Base-by-base conservation (phyloP, 1,140 invertebrate species). In the Parasteatoda tepidariorum region DNA sequence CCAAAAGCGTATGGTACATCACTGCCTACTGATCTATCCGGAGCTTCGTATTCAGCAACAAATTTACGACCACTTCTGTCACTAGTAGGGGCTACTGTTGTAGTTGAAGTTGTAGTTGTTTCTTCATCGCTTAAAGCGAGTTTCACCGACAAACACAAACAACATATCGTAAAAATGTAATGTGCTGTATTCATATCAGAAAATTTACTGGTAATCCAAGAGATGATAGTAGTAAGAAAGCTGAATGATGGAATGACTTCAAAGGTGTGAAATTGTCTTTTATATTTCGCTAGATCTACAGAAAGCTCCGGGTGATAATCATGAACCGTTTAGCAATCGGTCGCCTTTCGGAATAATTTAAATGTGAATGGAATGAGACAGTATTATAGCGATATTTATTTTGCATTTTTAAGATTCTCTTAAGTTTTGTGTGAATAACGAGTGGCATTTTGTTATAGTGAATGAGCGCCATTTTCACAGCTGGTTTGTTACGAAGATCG, bases 351-450 rank as follows among this genome's bases (percentile, higher is more conserved):
- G 34, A 66, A n/a, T 78, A 4, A 26, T 78, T 78, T 78, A 61
- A 64, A 78, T 78, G 18, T 38, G 61, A 78, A 78, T 54, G 38
- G 61, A 78, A 78, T 30, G 34, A 22, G 55, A 78, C 24, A 26
- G 18, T 48, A 28, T 28, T 78, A 34, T 66, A 24, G 24, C 4
- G 6, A n/a, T 48, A 78, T 33, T 26, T 61, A 28, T 33, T 79
- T 79, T 67, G 64, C 76, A 79, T 79, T 68, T 79, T 68, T 38
- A 26, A 61, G 28, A 28, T 66, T 62, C 57, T 9, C 28, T 24
- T 48, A n/a, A 24, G 73, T 4, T 34, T 24, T 55, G 57, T 24
- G 18, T 73, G 15, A 73, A 73, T 34, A 57, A 18, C 11, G 70
- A 6, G 30, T 24, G 54, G 13, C 30, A 15, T 30, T 48, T 48